Evolutionary conservation across 2,113 vertebrate species (phyloP).

Genomic region (Petrocephalus microphthalmus): DNA sequence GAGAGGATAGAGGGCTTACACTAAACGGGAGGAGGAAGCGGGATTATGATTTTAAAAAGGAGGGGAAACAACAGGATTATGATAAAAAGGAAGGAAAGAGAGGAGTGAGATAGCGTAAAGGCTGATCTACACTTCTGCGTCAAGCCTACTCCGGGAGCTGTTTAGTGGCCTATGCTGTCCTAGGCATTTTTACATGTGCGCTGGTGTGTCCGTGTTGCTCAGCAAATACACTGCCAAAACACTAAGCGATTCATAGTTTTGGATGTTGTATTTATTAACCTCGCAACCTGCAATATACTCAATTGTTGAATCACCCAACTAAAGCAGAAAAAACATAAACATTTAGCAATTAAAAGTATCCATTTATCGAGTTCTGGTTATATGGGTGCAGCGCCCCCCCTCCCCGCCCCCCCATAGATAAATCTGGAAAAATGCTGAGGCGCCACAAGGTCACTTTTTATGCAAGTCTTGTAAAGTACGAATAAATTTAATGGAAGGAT

Average conservation of each 20-base stretch:
- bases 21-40: neutral
- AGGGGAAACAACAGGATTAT: neutral
- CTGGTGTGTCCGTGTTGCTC: neutral
- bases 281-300: neutral
- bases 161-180: neutral
- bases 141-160: neutral
- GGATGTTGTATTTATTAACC: neutral
- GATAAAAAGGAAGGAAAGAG: neutral
- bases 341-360: neutral
- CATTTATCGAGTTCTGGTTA: neutral
- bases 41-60: neutral
- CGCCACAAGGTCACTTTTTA: neutral
- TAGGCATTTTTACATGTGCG: neutral
- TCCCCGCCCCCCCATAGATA: too few relatives aligned
- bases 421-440: neutral
- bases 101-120: neutral
- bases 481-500: neutral
- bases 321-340: neutral
- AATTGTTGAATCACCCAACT: neutral
- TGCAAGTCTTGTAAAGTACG: neutral
- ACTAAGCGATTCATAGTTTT: neutral
- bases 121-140: neutral
- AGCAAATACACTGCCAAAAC: neutral
- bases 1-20: neutral
- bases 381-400: too few relatives aligned